A percentile compares a stretch with the other conserved stretches of the same genome.
phyloP scores from a whole-genome alignment of 1,140 invertebrate species.

The Zaprionus nigranus region DNA sequence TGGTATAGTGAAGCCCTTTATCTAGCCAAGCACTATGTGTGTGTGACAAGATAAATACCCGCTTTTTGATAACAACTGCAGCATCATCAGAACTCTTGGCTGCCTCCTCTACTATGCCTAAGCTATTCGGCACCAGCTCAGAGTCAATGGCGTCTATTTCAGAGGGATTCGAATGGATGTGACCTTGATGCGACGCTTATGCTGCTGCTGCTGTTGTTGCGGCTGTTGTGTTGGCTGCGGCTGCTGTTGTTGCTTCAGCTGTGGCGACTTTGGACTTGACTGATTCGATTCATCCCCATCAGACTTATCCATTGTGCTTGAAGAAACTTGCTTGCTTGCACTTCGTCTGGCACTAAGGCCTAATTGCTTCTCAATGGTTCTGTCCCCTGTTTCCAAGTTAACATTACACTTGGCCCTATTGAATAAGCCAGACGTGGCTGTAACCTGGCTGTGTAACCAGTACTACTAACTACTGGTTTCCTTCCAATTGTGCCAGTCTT shows the following conservation, averaged over 20 bases:
- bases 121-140: slow-evolving; percentile 10
- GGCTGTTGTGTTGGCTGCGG: background rate
- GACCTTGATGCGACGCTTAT: slow-evolving; percentile 36
- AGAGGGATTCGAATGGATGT: background rate
- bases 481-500: slow-evolving; percentile 18
- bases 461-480: background rate
- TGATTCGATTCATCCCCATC: slow-evolving; percentile 47
- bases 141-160: background rate
- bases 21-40: slow-evolving; percentile 40
- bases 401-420: slow-evolving; percentile 7
- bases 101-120: background rate
- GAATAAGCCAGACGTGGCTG: slow-evolving; percentile 33
- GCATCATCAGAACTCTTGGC: background rate
- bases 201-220: background rate
- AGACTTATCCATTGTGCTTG: slow-evolving; percentile 52
- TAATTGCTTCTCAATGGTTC: background rate
- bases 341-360: background rate
- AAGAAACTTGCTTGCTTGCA: background rate
- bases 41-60: slow-evolving; percentile 39
- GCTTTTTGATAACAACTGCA: slow-evolving; percentile 45
- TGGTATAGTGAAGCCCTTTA: background rate
- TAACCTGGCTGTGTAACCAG: background rate
- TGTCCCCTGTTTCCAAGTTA: background rate
- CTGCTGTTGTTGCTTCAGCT: slow-evolving; percentile 4
- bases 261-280: slow-evolving; percentile 20